Evolutionary conservation across 2,888 invertebrate genomes (phyloP).

Genomic region (Diarsia rubi): DNA sequence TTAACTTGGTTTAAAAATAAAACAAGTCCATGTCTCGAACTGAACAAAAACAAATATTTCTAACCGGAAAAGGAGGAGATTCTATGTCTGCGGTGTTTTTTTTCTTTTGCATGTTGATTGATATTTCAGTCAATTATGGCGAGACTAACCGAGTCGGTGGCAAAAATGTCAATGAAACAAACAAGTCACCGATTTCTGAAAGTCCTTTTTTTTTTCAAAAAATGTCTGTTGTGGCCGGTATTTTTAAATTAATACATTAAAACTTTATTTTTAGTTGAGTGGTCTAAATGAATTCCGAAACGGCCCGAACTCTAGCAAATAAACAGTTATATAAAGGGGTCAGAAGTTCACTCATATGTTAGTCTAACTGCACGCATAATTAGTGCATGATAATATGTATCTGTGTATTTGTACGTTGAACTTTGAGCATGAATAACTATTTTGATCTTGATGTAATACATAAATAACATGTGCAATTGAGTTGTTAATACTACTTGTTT

Average conservation of each 20-base stretch:
- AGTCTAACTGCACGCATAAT: constrained; percentile 25
- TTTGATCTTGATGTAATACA: background rate
- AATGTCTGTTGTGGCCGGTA: background rate
- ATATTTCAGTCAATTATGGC: no score
- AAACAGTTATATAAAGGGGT: constrained; percentile 8
- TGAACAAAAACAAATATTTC: background rate
- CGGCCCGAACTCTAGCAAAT: background rate
- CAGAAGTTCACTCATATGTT: constrained; percentile 6
- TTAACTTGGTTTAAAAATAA: background rate
- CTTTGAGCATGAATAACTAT: constrained; percentile 1
- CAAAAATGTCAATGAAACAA: no score
- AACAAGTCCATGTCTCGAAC: background rate
- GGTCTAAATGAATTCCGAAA: background rate
- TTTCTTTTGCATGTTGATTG: no score
- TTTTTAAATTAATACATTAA: background rate
- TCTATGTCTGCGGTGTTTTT: no score
- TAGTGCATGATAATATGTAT: background rate
- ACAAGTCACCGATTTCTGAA: no score
- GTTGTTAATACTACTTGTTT: background rate
- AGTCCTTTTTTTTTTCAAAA: no score
- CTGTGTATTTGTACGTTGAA: constrained; percentile 3
- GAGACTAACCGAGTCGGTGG: no score
- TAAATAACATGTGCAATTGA: background rate
- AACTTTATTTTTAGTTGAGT: background rate
- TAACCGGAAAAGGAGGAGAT: no score